Evolutionary conservation across 2,888 invertebrate genomes (phyloP).

Genomic region (Orchestes rusci): DNA sequence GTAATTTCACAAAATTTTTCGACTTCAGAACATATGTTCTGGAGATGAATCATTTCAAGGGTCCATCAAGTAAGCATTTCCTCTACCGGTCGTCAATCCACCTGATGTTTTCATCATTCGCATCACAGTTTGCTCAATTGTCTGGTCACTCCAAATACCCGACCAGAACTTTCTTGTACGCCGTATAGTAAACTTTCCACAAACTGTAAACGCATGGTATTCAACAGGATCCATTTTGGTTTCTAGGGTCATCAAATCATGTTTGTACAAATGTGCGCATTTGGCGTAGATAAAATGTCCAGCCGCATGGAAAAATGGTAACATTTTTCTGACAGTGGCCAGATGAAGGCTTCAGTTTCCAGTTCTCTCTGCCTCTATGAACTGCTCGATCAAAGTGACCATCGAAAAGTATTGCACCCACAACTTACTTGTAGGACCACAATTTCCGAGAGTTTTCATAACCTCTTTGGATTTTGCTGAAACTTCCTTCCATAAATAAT

Average conservation of each 20-base stretch:
- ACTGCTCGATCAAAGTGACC: conserved; percentile 30
- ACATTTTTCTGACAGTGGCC: conserved; percentile 8
- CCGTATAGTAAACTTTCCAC: background rate
- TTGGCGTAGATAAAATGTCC: background rate
- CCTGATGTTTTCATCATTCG: background rate
- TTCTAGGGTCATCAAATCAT: background rate
- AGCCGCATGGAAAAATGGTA: conserved; percentile 18
- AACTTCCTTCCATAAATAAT: too few relatives aligned
- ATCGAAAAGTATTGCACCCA: conserved; percentile 32
- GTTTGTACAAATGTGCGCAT: background rate
- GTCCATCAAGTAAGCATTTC: background rate
- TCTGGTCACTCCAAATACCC: background rate
- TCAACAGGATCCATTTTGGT: background rate
- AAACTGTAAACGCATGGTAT: background rate
- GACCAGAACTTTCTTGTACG: background rate
- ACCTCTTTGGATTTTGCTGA: too few relatives aligned
- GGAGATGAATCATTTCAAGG: background rate
- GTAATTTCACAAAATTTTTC: background rate
- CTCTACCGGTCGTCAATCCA: background rate
- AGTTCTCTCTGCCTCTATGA: conserved; percentile 31
- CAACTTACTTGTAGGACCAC: conserved; percentile 14
- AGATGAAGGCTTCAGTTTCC: conserved; percentile 31
- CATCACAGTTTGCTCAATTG: background rate
- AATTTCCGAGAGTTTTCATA: too few relatives aligned
- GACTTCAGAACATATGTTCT: background rate